These are phyloP conservation scores for Allacma fusca DNA, from an alignment of 2,888 invertebrate genomes.

Conservation along the genomic window DNA sequence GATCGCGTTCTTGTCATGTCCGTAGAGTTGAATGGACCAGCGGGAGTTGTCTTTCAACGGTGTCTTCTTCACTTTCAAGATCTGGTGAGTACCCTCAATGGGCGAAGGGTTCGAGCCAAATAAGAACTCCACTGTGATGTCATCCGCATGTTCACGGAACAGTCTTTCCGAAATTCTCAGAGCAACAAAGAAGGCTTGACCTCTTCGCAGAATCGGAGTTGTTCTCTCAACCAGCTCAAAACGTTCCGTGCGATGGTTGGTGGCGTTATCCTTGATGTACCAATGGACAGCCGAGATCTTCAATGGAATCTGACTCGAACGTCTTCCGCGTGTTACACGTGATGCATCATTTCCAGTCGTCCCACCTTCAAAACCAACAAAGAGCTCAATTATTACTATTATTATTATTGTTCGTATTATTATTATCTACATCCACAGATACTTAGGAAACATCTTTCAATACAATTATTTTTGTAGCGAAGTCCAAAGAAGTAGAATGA, in stretches of 20 bases:
- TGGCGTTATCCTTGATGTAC: constrained; percentile 75
- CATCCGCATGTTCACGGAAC: constrained; percentile 71
- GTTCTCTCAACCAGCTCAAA: constrained; percentile 74
- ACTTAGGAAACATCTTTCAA: too few relatives aligned
- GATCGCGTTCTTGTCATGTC: constrained; percentile 63
- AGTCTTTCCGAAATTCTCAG: constrained; percentile 67
- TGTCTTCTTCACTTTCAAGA: constrained; percentile 64
- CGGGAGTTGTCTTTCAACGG: constrained; percentile 62
- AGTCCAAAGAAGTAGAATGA: too few relatives aligned
- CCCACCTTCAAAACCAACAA: not conserved
- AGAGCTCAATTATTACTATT: too few relatives aligned
- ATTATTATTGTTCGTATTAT: too few relatives aligned
- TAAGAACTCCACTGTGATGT: constrained; percentile 74
- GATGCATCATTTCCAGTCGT: not conserved
- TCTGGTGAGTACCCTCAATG: constrained; percentile 69
- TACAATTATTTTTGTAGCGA: too few relatives aligned
- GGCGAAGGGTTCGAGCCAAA: constrained; percentile 70
- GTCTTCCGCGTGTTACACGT: not conserved
- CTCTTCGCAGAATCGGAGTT: constrained; percentile 75
- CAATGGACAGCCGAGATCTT: constrained; percentile 66
- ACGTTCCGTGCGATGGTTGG: constrained; percentile 73
- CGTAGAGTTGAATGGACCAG: constrained; percentile 66
- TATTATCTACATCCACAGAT: too few relatives aligned
- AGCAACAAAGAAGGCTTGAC: constrained; percentile 75
- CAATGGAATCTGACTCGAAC: not conserved